Base-by-base conservation (phyloP, 2,888 invertebrate genomes). In the Phaonia tiefii region DNA sequence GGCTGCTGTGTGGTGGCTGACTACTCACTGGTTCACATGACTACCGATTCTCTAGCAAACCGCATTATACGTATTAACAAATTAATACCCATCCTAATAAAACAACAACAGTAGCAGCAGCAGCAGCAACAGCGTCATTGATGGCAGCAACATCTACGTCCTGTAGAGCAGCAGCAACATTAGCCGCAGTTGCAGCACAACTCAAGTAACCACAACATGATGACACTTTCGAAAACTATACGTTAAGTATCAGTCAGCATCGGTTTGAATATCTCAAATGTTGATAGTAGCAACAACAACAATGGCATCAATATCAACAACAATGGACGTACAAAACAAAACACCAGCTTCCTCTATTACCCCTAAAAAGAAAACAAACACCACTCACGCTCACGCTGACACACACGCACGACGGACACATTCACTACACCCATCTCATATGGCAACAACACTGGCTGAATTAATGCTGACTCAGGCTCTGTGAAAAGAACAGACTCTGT, bases 331-430 rank as follows among this genome's bases (percentile, higher is more conserved):
- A 80, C 22, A 58, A 67, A 74, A 65, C 60, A 58, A 46, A 81
- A 81, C 81, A 78, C 63, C 81, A 72, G 78, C 78, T 81, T 81
- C 78, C 80, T 81, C 78, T 81, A 37, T 78, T 78, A 78, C 81
- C 67, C 78, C 54, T 15, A 75, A 69, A 78, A 56, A 15, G 25
- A 49, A 65, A 49, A 54, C 25, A 70, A 51, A 26, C 44, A 54
- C 7, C 60, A 37, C 60, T 31, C 60, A 60, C 51, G 20, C 51
- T 25, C 39, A 25, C 17, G 58, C 26, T 20, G 20, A 20, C 26
- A 56, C 39, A 25, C 31, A 31, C 31, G 31, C 31, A 31, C 31
- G 31, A 31, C 31, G 31, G 17, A 54, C 2, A 31, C 20, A 22
- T 13, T 17, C 51, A 15, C 3, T 31, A 3, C 8, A 5, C 31